A percentile compares a stretch with the other conserved stretches of the same genome.
phyloP scores from a whole-genome alignment of 2,113 vertebrate genomes.

The Opisthocomus hoazin region DNA sequence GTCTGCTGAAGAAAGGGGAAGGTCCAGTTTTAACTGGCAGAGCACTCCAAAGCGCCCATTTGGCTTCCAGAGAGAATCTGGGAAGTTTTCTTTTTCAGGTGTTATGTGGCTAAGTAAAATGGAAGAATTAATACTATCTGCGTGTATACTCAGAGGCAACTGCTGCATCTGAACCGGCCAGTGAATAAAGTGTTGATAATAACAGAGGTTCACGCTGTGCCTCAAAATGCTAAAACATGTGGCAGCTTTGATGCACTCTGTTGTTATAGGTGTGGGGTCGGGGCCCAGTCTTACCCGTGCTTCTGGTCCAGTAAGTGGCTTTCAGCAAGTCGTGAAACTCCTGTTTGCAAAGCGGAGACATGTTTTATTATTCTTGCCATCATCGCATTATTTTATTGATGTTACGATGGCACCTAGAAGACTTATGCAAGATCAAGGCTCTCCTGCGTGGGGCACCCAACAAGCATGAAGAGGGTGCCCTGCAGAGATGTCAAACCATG shows the following conservation, averaged over 20 bases:
- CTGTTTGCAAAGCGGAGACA: background rate
- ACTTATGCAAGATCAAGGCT: background rate
- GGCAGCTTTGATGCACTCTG: background rate
- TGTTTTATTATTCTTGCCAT: background rate
- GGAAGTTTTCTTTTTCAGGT: background rate
- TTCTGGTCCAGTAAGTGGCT: background rate
- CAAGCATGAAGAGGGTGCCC: background rate
- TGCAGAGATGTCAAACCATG: background rate
- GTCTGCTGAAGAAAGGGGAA: background rate
- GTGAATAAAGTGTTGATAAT: background rate
- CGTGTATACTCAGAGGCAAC: background rate
- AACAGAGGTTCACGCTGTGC: background rate
- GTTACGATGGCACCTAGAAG: background rate
- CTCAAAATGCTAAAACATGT: fast-evolving
- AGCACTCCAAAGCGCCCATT: background rate
- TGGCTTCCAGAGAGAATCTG: background rate
- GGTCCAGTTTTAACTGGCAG: background rate
- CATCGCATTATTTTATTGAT: background rate
- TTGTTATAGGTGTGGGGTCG: fast-evolving
- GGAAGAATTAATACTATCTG: background rate
- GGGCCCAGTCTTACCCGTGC: background rate
- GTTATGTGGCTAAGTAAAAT: background rate
- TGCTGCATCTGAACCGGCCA: background rate
- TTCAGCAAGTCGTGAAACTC: background rate
- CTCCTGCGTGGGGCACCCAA: background rate